Evolutionary conservation across 1,140 invertebrate species (phyloP).

Genomic region (Anastrepha obliqua): DNA sequence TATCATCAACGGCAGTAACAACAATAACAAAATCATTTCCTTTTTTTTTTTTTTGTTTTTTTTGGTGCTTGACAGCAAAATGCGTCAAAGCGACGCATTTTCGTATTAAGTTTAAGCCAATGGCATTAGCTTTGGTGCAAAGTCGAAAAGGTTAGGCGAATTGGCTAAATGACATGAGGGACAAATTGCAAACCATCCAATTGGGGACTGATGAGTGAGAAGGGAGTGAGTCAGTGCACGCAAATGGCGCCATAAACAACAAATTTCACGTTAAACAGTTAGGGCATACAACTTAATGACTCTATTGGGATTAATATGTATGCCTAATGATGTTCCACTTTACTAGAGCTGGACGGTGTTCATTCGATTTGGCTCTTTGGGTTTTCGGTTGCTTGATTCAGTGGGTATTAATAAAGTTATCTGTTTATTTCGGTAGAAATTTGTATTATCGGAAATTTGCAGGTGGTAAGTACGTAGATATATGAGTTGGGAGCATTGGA

Average conservation of each 20-base stretch:
- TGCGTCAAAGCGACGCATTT: neutral
- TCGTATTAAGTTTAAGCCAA: neutral
- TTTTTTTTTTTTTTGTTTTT: too few species aligned
- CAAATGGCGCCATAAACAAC: neutral
- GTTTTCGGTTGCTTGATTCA: neutral
- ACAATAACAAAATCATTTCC: neutral
- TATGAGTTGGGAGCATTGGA: neutral
- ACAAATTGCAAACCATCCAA: neutral
- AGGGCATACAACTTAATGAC: conserved; percentile 71
- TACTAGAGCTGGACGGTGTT: conserved; percentile 10
- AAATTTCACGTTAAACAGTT: neutral
- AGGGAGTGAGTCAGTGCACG: neutral
- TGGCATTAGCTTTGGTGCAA: conserved; percentile 22
- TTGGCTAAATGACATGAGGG: conserved; percentile 39
- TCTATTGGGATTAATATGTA: conserved; percentile 69
- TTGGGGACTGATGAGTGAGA: neutral
- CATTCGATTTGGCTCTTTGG: conserved; percentile 5
- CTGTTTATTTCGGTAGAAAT: conserved; percentile 15
- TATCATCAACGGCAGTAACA: neutral
- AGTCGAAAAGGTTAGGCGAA: conserved; percentile 12
- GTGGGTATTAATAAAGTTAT: neutral
- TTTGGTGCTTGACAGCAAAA: neutral
- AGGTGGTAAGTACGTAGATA: neutral
- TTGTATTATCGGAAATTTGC: neutral
- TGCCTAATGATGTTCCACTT: conserved; percentile 54